These are phyloP conservation scores for Muscicapa adusta DNA, from an alignment of 2,113 vertebrate species.

Conservation along the genomic window DNA sequence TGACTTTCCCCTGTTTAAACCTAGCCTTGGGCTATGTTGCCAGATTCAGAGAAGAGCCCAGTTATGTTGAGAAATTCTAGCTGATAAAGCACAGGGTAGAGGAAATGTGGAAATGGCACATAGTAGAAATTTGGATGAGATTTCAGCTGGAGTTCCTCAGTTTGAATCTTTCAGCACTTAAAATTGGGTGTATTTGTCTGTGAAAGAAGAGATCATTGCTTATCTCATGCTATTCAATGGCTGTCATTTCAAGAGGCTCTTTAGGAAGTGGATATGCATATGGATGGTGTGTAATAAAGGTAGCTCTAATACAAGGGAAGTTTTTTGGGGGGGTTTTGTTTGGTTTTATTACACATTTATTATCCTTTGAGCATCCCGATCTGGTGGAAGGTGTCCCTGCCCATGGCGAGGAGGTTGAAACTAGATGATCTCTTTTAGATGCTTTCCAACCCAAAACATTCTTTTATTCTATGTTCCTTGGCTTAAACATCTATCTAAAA, in stretches of 20 bases:
- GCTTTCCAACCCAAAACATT: not conserved
- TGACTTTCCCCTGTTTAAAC: not conserved
- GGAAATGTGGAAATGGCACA: not conserved
- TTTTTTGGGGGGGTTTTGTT: fast-evolving
- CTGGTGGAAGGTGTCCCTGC: not conserved
- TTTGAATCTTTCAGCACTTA: not conserved
- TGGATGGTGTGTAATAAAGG: not conserved
- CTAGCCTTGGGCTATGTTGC: not conserved
- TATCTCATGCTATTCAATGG: not conserved
- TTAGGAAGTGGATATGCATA: not conserved
- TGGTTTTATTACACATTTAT: not conserved
- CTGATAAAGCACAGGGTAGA: not conserved
- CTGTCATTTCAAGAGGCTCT: not conserved
- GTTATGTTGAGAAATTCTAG: not conserved
- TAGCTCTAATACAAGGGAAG: not conserved
- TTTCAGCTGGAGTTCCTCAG: not conserved
- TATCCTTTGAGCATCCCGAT: not conserved
- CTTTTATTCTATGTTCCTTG: not conserved
- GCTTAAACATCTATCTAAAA: not conserved
- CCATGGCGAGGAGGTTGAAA: not conserved
- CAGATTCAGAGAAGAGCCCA: not conserved
- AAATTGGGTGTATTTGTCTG: not conserved
- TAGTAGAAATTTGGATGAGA: not conserved
- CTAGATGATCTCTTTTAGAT: not conserved
- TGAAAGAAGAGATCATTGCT: not conserved